Evolutionary conservation across 1,140 invertebrate species (phyloP).

Genomic region (Teleopsis dalmanni): DNA sequence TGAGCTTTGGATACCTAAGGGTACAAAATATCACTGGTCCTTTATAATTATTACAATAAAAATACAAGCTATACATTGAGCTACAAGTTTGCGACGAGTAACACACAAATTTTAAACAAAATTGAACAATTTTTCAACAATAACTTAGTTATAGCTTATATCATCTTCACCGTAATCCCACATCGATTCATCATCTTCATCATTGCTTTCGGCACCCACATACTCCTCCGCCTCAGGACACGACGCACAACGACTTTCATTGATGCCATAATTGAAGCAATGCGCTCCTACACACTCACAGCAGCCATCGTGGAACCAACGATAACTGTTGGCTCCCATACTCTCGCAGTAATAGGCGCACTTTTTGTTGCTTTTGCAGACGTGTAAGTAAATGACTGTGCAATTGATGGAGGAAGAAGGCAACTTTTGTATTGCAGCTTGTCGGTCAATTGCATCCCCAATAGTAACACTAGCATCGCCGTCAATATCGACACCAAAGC

Average conservation of each 20-base stretch:
- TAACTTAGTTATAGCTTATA: conserved; percentile 15
- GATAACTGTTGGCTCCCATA: conserved; percentile 42
- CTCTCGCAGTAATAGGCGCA: conserved; percentile 47
- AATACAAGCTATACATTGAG: no score
- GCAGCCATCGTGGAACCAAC: conserved; percentile 94
- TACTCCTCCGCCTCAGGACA: conserved; percentile 36
- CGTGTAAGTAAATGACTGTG: conserved; percentile 84
- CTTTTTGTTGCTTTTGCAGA: conserved; percentile 82
- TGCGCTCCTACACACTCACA: conserved; percentile 87
- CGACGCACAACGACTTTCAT: conserved; percentile 55
- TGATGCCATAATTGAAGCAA: conserved; percentile 87
- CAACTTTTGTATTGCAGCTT: conserved; percentile 4
- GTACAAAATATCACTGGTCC: no score
- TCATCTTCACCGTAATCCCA: conserved; percentile 32
- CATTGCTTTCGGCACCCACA: conserved; percentile 20
- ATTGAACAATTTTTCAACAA: no score
- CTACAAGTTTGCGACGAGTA: no score
- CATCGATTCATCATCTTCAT: conserved; percentile 19
- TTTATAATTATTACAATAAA: no score
- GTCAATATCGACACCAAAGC: conserved; percentile 19
- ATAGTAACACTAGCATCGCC: neutral
- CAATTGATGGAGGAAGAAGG: conserved; percentile 62
- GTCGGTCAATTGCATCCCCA: conserved; percentile 7
- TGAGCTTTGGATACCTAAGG: no score
- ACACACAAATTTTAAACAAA: no score